Base-by-base conservation (phyloP, 2,888 invertebrate genomes). In the Liposcelis brunnea region DNA sequence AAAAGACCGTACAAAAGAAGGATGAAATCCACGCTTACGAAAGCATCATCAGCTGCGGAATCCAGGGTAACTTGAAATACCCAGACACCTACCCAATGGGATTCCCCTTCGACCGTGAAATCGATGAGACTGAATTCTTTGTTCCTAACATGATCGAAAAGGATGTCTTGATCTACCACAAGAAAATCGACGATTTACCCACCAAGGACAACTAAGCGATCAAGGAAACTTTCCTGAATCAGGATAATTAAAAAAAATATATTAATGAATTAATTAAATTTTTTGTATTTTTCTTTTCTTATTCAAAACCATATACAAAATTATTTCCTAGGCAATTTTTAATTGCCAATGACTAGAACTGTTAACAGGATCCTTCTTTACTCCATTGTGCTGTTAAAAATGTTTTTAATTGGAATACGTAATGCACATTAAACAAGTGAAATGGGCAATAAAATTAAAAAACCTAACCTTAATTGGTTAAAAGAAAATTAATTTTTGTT, bases 61-160 rank as follows among this genome's bases (percentile, higher is more conserved):
- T 26, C 8, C 47, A 50, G 31, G 56, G 63, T 43, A 55, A 59
- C 45, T 63, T 75, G 40, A 67, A 52, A 32, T 50, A 26, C 8
- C 26, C 26, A 8, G 80, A 82, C 59, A 69, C 67, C 51, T 69
- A 71, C 59, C 71, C 80, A 38, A 66, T 76, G 55, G 80, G 79
- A 45, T 84, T 74, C 69, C 84, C 84, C 49, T 71, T 84, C 58
- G 81, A 84, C 58, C 75, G 79, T 53, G 64, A 66, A 16, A 70
- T 78, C 55, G 66, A 73, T 37, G 65, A 72, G 38, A 62, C 62
- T 42, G 66, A 64, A 49, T 80, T 76, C 68, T 74, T 63, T 40
- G 66, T 70, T 47, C 70, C 72, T 21, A 76, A 77, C 61, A 70
- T 72, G 65, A 70, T 59, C 67, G 68, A 71, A 58, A 65, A 71